phyloP scores from a whole-genome alignment of 2,113 vertebrate species.

The Mus spicilegus region DNA sequence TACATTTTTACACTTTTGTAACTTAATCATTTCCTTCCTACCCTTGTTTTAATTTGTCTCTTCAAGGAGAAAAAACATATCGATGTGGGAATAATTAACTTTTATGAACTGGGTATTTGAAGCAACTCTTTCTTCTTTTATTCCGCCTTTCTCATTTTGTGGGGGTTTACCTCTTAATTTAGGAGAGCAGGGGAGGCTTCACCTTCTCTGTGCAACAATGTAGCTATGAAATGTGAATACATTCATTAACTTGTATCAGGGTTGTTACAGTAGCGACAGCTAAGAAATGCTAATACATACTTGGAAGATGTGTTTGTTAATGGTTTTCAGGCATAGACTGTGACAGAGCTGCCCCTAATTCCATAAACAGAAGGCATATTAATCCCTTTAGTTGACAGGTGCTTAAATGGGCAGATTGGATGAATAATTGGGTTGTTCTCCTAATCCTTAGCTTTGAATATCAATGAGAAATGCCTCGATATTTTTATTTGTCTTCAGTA shows the following conservation, averaged over 20 bases:
- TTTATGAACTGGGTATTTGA: conserved; percentile 73
- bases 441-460: conserved; percentile 86
- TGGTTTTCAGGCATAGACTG: conserved; percentile 75
- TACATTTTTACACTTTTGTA: conserved; percentile 65
- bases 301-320: conserved; percentile 82
- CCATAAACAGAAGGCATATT: conserved; percentile 82
- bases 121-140: conserved; percentile 34
- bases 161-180: neutral
- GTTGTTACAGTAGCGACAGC: conserved; percentile 77
- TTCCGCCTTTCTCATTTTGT: neutral
- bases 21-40: conserved; percentile 77
- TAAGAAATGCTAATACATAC: conserved; percentile 83
- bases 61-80: conserved; percentile 69
- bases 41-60: conserved; percentile 76
- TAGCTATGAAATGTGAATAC: conserved; percentile 71
- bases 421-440: conserved; percentile 85
- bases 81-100: conserved; percentile 68
- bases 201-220: conserved; percentile 12
- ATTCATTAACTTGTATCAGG: conserved; percentile 72
- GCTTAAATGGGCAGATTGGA: conserved; percentile 85
- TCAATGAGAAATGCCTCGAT: conserved; percentile 83
- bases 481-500: conserved; percentile 82
- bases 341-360: conserved; percentile 81
- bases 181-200: neutral
- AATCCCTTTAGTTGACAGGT: conserved; percentile 85